Conservation (phyloP, 2,113 vertebrate genomes). For the Anoura caudifer region DNA sequence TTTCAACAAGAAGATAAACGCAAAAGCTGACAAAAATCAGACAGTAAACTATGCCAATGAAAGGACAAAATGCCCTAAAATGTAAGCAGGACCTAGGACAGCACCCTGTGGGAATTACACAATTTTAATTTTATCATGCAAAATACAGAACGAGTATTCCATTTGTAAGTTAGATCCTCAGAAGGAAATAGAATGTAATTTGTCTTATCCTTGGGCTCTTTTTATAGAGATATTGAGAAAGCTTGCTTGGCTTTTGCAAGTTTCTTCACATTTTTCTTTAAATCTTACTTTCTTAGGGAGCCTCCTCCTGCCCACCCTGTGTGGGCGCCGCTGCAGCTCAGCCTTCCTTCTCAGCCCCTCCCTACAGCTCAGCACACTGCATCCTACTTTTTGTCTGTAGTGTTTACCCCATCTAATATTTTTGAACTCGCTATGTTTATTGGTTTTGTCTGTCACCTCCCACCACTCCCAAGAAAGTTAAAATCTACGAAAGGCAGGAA, state of each 20-base stretch:
- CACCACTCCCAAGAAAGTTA: background rate
- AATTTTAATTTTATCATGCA: background rate
- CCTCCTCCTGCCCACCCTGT: rapidly evolving
- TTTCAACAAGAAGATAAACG: background rate
- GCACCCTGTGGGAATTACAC: background rate
- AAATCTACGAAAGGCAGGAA: background rate
- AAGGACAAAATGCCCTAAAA: background rate
- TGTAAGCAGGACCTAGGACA: background rate
- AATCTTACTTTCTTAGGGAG: background rate
- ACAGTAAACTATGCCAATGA: background rate
- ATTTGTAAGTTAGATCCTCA: background rate
- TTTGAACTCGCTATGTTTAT: background rate
- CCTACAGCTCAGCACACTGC: no score
- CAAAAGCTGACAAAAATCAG: background rate
- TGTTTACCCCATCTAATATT: background rate
- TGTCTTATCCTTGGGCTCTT: background rate
- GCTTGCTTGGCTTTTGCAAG: background rate
- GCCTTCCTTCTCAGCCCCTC: rapidly evolving
- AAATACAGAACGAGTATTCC: background rate
- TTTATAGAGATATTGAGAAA: background rate
- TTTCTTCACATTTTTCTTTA: background rate
- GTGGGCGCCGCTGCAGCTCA: no score
- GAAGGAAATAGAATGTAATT: background rate
- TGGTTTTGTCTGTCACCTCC: background rate
- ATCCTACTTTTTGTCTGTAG: background rate